These are phyloP conservation scores for Callithrix jacchus DNA, from an alignment of 2,113 vertebrate species.

Conservation along the genomic window DNA sequence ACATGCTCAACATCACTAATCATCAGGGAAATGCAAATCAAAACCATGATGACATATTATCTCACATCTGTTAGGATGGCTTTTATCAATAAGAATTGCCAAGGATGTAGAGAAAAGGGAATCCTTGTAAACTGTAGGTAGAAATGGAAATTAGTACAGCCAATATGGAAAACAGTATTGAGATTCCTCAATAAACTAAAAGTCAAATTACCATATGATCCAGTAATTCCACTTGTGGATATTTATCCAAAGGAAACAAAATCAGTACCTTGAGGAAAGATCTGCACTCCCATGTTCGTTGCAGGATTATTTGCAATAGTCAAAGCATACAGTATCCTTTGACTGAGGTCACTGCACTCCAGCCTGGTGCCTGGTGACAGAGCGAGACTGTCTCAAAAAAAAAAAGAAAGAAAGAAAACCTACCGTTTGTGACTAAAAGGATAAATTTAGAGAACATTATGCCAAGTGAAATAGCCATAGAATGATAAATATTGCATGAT, in stretches of 20 bases:
- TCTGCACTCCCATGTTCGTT: neutral
- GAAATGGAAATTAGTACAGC: neutral
- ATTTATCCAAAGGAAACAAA: neutral
- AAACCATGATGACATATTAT: neutral
- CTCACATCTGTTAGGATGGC: neutral
- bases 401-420: neutral
- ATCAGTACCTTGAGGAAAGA: neutral
- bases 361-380: too few relatives aligned
- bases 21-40: neutral
- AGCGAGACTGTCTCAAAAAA: too few relatives aligned
- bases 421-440: neutral
- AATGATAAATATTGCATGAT: neutral
- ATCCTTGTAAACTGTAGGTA: neutral
- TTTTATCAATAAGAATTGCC: neutral
- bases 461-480: neutral
- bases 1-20: neutral
- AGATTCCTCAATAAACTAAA: neutral
- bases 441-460: neutral
- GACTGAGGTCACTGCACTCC: neutral
- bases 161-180: neutral
- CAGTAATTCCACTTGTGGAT: neutral
- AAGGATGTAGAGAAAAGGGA: neutral
- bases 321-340: too few relatives aligned
- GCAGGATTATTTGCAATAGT: neutral
- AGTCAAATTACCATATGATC: neutral